phyloP scores from a whole-genome alignment of 2,797 vertebrate genomes.

The Enteromius anoplus region DNA sequence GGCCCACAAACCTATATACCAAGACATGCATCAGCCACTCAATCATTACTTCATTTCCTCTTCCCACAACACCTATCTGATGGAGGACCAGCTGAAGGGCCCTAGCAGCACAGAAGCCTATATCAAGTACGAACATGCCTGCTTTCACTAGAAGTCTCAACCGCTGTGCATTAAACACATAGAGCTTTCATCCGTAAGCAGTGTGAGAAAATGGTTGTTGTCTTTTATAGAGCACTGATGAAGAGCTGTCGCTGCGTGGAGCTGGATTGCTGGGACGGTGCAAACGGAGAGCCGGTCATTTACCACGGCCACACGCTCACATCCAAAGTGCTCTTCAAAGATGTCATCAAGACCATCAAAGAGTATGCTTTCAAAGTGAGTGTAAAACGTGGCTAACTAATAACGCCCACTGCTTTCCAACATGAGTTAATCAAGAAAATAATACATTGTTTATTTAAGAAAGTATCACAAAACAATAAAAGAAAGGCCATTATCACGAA shows the following conservation, averaged over 20 bases:
- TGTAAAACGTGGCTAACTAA: not conserved
- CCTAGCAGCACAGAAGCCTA: slow-evolving; percentile 98
- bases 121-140: slow-evolving; percentile 79
- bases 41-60: slow-evolving; percentile 95
- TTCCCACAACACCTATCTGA: slow-evolving; percentile 97
- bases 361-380: slow-evolving; percentile 94
- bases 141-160: not conserved
- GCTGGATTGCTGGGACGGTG: slow-evolving; percentile 94
- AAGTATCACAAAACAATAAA: not conserved
- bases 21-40: slow-evolving; percentile 95
- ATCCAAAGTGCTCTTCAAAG: slow-evolving; percentile 92
- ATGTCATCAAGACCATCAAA: slow-evolving; percentile 89
- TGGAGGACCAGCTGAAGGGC: slow-evolving; percentile 92
- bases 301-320: slow-evolving; percentile 97
- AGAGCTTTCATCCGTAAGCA: not conserved
- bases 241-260: slow-evolving; percentile 97
- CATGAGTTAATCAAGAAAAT: too few relatives aligned
- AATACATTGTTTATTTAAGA: too few relatives aligned
- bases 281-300: slow-evolving; percentile 88
- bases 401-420: not conserved
- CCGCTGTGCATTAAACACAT: not conserved
- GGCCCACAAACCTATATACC: slow-evolving; percentile 82
- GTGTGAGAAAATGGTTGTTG: not conserved
- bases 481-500: not conserved
- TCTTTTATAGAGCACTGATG: slow-evolving; percentile 85